These are phyloP conservation scores for Heterodera schachtii DNA, from an alignment of 1,140 invertebrate species.

Conservation along the genomic window DNA sequence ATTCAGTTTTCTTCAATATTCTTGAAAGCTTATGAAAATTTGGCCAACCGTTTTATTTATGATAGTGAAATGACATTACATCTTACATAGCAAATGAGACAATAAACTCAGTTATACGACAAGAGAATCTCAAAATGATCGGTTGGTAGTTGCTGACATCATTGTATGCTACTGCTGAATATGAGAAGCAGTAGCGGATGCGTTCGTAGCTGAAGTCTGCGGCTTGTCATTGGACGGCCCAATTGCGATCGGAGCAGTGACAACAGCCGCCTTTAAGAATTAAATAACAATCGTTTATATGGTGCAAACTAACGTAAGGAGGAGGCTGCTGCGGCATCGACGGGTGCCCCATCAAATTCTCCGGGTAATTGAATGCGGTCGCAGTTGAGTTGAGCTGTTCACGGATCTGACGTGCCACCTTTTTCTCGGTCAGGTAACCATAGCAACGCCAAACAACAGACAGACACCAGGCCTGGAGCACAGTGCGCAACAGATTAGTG, in stretches of 20 bases:
- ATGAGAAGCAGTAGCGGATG: neutral
- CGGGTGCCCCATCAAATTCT: conserved; percentile 41
- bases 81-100: no score
- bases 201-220: neutral
- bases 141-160: neutral
- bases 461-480: conserved; percentile 63
- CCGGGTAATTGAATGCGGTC: conserved; percentile 63
- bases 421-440: conserved; percentile 62
- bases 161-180: neutral
- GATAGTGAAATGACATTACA: no score
- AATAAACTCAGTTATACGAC: no score
- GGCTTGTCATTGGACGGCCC: neutral
- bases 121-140: neutral
- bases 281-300: no score
- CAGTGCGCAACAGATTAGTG: conserved; percentile 55
- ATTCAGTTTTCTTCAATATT: no score
- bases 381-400: conserved; percentile 61
- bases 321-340: conserved; percentile 51
- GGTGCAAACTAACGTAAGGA: conserved; percentile 40
- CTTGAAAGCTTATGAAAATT: no score
- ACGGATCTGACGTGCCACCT: conserved; percentile 61
- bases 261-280: neutral
- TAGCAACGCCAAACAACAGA: conserved; percentile 65
- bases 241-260: neutral
- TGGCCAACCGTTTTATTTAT: no score